phyloP scores from a whole-genome alignment of 2,113 vertebrate genomes.

The Macquaria ambigua region DNA sequence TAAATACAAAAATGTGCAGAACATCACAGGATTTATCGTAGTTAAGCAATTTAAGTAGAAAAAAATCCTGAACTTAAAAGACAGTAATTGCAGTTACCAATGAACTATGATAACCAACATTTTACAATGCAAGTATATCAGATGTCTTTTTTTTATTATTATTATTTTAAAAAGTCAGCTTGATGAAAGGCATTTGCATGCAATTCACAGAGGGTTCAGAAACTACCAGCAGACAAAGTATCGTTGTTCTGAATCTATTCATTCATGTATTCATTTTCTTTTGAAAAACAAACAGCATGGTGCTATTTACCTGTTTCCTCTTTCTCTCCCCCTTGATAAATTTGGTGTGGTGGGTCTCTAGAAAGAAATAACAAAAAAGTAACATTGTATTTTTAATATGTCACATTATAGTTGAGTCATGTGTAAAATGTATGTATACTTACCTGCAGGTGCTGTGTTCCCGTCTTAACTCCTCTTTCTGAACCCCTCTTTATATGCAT shows the following conservation, averaged over 20 bases:
- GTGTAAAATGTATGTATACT: not conserved
- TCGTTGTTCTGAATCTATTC: not conserved
- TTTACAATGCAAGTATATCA: not conserved
- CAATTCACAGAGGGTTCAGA: not conserved
- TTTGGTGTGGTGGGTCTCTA: slow-evolving; percentile 13
- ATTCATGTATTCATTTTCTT: not conserved
- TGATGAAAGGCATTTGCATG: not conserved
- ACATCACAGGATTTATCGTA: not conserved
- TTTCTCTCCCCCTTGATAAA: slow-evolving; percentile 12
- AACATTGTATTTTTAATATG: not conserved
- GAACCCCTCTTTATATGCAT: slow-evolving; percentile 68
- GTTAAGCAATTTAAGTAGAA: not conserved
- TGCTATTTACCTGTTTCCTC: slow-evolving; percentile 31
- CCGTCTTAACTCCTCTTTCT: slow-evolving; percentile 6
- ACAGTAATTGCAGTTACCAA: not conserved
- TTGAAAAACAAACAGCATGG: not conserved
- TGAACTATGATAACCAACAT: not conserved
- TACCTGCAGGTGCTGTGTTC: slow-evolving; percentile 57
- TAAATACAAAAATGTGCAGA: not conserved
- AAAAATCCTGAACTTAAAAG: not conserved
- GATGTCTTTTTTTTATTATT: not conserved
- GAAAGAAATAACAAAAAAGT: not conserved
- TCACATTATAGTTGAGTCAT: not conserved
- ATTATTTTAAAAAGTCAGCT: not conserved
- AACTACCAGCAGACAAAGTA: not conserved